A percentile compares a stretch with the other conserved stretches of the same genome.
phyloP scores from a whole-genome alignment of 2,113 vertebrate genomes.

The Pseudonaja textilis region DNA sequence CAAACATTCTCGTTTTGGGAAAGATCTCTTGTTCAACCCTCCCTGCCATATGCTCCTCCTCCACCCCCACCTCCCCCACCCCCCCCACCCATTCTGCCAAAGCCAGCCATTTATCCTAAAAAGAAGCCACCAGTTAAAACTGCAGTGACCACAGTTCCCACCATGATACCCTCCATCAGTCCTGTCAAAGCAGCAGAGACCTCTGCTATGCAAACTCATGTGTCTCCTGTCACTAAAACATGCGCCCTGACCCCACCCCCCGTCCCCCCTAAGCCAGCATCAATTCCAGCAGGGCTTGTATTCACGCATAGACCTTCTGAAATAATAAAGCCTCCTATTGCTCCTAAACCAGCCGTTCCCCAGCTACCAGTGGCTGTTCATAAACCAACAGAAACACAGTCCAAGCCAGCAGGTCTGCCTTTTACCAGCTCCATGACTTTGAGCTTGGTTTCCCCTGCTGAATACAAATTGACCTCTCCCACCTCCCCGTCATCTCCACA shows the following conservation, averaged over 20 bases:
- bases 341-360: conserved; percentile 79
- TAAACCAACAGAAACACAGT: conserved; percentile 74
- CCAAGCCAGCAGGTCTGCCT: conserved; percentile 79
- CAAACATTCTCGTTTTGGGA: conserved; percentile 76
- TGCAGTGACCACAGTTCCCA: conserved; percentile 57
- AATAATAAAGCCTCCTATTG: conserved; percentile 84
- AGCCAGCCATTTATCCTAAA: conserved; percentile 79
- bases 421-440: conserved; percentile 80
- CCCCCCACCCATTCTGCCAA: conserved; percentile 72
- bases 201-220: conserved; percentile 64
- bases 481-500: conserved; percentile 91
- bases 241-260: conserved; percentile 82
- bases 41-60: conserved; percentile 55
- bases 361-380: conserved; percentile 75
- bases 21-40: conserved; percentile 74
- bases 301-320: conserved; percentile 87
- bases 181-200: conserved; percentile 58
- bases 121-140: conserved; percentile 71
- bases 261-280: conserved; percentile 91
- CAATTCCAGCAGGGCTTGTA: conserved; percentile 86
- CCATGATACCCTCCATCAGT: conserved; percentile 42
- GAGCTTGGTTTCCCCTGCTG: conserved; percentile 81
- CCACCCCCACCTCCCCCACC: conserved; percentile 77
- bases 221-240: conserved; percentile 71
- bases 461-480: conserved; percentile 85